These are phyloP conservation scores for Misgurnus anguillicaudatus DNA, from an alignment of 2,113 vertebrate species.

Conservation along the genomic window DNA sequence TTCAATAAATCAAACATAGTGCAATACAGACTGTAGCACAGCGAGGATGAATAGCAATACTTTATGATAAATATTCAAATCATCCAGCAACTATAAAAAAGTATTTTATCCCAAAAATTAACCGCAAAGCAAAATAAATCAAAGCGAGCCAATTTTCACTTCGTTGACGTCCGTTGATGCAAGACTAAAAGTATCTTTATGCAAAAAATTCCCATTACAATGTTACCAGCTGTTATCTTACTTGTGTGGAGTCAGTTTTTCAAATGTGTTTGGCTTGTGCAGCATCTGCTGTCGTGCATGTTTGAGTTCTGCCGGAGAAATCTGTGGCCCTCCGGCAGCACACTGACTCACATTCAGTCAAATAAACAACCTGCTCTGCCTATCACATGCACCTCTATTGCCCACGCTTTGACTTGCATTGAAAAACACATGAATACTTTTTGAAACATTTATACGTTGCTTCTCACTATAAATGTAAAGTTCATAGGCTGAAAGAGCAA, in stretches of 20 bases:
- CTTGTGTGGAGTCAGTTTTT: conserved; percentile 20
- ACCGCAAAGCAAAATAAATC: background rate
- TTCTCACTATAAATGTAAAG: background rate
- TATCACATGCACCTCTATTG: conserved; percentile 30
- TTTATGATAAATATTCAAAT: background rate
- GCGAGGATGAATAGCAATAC: conserved; percentile 47
- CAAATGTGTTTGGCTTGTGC: conserved; percentile 36
- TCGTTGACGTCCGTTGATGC: conserved; percentile 2
- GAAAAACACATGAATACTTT: conserved; percentile 22
- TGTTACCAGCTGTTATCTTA: conserved; percentile 49
- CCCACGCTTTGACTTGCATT: conserved; percentile 10
- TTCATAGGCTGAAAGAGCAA: background rate
- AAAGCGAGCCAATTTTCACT: background rate
- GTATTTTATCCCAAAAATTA: background rate
- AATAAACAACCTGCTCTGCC: conserved; percentile 45
- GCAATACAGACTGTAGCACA: conserved; percentile 49
- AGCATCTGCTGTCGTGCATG: conserved; percentile 45
- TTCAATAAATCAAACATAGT: conserved; percentile 36
- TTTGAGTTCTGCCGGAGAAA: conserved; percentile 48
- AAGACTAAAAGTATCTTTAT: conserved; percentile 32
- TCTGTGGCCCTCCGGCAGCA: conserved; percentile 44
- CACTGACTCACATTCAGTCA: conserved; percentile 28
- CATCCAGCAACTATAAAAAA: background rate
- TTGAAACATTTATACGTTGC: background rate
- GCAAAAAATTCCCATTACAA: conserved; percentile 47